Conservation (phyloP, 2,113 vertebrate species). For the Phrynosoma blainvillii region DNA sequence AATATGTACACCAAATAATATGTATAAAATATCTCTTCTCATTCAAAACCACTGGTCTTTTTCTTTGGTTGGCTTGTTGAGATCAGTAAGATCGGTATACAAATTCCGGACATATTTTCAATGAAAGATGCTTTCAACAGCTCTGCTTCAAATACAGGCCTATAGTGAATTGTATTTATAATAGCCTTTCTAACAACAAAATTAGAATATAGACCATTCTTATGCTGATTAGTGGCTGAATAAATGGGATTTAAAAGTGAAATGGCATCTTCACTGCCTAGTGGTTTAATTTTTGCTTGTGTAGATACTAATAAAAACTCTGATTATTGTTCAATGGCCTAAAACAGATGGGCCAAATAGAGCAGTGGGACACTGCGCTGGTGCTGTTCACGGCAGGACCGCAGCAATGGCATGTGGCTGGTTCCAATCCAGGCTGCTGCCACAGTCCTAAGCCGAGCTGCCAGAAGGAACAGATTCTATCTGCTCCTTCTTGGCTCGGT, state of each 20-base stretch:
- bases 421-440: too few species aligned
- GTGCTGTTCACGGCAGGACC: too few species aligned
- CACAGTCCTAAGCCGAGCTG: too few species aligned
- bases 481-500: too few species aligned
- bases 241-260: background rate
- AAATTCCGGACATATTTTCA: background rate
- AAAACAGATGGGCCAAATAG: background rate
- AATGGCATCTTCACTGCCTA: background rate
- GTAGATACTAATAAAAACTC: background rate
- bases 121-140: background rate
- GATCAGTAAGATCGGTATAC: background rate
- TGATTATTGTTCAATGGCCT: background rate
- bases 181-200: background rate
- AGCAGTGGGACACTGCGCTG: too few species aligned
- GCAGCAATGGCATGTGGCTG: too few species aligned
- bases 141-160: background rate
- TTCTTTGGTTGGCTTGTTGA: background rate
- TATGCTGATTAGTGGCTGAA: background rate
- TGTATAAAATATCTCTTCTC: too few species aligned
- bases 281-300: background rate
- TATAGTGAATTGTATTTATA: background rate
- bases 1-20: background rate
- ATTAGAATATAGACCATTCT: background rate
- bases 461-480: too few species aligned
- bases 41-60: background rate